phyloP scores from a whole-genome alignment of 1,140 invertebrate species.

The Cheumatopsyche charites region DNA sequence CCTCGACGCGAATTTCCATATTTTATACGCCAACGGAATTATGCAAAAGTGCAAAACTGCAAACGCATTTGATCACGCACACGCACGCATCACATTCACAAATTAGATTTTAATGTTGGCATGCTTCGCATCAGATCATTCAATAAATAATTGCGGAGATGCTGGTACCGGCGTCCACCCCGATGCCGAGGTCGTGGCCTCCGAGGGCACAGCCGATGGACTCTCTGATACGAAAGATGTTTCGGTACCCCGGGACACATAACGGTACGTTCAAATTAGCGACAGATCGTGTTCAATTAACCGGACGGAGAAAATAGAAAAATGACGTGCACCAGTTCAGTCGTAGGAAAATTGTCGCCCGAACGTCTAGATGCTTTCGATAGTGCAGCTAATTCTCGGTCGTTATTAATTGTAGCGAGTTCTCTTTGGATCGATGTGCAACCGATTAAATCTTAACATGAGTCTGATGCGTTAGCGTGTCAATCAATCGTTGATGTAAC shows the following conservation, averaged over 20 bases:
- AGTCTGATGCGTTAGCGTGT: background rate
- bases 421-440: too few species aligned
- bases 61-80: background rate
- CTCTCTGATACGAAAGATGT: background rate
- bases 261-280: constrained; percentile 36
- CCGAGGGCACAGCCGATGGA: constrained; percentile 28
- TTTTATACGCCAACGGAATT: background rate
- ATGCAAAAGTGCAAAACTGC: too few species aligned
- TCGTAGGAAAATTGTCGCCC: too few species aligned
- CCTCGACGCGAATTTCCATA: background rate
- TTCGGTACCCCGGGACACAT: constrained; percentile 36
- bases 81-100: constrained; percentile 25
- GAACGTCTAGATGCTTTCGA: too few species aligned
- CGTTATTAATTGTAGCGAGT: too few species aligned
- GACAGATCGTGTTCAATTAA: constrained; percentile 40
- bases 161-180: constrained; percentile 11
- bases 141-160: constrained; percentile 33
- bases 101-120: constrained; percentile 38
- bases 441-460: too few species aligned
- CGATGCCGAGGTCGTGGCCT: constrained; percentile 22
- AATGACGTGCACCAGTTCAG: background rate
- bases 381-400: too few species aligned
- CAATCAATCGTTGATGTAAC: constrained; percentile 12
- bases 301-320: background rate
- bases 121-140: constrained; percentile 26